A percentile compares a stretch with the other conserved stretches of the same genome.
phyloP scores from a whole-genome alignment of 2,888 invertebrate species.

The Gastracanthus pulcherrimus region DNA sequence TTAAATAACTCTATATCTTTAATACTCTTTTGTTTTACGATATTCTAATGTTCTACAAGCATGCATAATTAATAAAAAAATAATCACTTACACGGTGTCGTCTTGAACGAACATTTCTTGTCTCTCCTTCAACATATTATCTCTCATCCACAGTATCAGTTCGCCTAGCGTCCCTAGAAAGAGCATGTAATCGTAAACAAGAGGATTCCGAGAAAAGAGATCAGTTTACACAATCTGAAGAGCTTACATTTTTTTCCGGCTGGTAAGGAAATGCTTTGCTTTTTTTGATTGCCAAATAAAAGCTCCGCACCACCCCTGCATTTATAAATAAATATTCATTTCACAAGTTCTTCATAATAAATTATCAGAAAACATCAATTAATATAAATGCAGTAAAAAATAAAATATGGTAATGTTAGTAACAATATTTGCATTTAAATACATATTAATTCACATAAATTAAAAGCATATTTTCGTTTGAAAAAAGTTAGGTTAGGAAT shows the following conservation, averaged over 20 bases:
- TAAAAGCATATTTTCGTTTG: conserved; percentile 1
- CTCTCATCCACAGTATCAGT: conserved; percentile 90
- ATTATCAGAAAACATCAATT: too few relatives aligned
- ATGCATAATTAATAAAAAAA: neutral
- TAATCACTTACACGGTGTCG: conserved; percentile 79
- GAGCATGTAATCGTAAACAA: conserved; percentile 60
- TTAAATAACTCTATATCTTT: neutral
- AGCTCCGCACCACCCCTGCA: conserved; percentile 93
- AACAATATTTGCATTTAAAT: too few relatives aligned
- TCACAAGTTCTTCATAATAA: neutral
- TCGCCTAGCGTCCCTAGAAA: conserved; percentile 84
- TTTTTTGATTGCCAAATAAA: conserved; percentile 91
- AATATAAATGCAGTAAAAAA: too few relatives aligned
- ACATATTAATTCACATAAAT: too few relatives aligned
- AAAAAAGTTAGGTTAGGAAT: conserved; percentile 41
- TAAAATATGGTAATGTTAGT: too few relatives aligned
- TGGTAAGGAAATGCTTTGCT: conserved; percentile 83
- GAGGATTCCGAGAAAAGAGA: neutral
- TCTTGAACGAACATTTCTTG: conserved; percentile 84
- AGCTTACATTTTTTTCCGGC: conserved; percentile 80
- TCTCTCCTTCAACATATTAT: conserved; percentile 90
- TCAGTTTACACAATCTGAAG: neutral
- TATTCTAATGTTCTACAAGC: neutral
- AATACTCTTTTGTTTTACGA: neutral
- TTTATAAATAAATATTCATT: neutral